phyloP scores from a whole-genome alignment of 2,888 invertebrate genomes.

The Macrophya annulata region DNA sequence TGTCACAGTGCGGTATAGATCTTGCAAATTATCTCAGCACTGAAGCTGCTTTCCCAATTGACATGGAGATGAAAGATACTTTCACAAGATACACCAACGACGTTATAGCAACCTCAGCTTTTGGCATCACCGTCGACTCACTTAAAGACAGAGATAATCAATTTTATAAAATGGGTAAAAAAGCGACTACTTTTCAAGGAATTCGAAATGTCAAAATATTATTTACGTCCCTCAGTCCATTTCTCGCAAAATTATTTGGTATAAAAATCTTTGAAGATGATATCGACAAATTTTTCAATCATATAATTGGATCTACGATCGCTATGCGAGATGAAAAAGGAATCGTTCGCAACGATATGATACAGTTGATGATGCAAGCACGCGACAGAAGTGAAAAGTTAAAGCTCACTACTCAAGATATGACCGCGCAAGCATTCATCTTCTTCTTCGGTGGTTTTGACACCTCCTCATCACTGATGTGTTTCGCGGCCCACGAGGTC shows the following conservation, averaged over 20 bases:
- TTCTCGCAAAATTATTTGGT: constrained; percentile 62
- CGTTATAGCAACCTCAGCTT: constrained; percentile 83
- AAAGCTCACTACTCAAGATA: constrained; percentile 72
- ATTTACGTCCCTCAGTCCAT: background rate
- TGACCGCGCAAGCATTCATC: constrained; percentile 80
- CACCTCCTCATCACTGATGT: constrained; percentile 68
- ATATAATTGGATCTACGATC: constrained; percentile 22
- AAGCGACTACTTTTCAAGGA: constrained; percentile 62
- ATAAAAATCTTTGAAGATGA: constrained; percentile 61
- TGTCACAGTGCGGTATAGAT: constrained; percentile 73
- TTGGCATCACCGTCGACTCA: constrained; percentile 82
- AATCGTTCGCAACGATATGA: constrained; percentile 65
- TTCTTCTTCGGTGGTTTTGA: constrained; percentile 76
- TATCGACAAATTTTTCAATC: constrained; percentile 64
- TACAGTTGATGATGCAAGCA: constrained; percentile 72
- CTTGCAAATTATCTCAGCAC: constrained; percentile 68
- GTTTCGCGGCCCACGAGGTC: constrained; percentile 69
- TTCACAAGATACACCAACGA: constrained; percentile 83
- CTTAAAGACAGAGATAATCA: constrained; percentile 81
- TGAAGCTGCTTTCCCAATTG: constrained; percentile 57
- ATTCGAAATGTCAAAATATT: constrained; percentile 59
- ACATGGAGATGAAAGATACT: constrained; percentile 71
- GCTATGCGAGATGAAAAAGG: constrained; percentile 38
- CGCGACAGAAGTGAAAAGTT: constrained; percentile 61
- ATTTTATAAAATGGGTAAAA: constrained; percentile 79